Base-by-base conservation (phyloP, 2,113 vertebrate species). In the Hypocryptadius cinnamomeus region DNA sequence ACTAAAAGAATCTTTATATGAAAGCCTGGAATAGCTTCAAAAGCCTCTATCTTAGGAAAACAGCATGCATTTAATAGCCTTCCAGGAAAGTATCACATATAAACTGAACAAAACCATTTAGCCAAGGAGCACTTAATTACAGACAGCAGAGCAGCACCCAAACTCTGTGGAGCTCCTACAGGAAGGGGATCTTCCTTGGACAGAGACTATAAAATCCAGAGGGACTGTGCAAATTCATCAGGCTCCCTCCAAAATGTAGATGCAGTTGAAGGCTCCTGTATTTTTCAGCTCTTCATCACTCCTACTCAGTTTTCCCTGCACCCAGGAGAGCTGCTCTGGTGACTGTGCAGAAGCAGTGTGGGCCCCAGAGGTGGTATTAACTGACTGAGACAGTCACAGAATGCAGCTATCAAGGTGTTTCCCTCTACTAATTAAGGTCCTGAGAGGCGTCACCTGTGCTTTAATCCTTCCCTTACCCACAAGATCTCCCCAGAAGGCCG, bases 31-130 rank as follows among this genome's bases (percentile, higher is more conserved):
- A 92, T n/a, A 86, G 85, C 90, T 96, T 90, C 44, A 57, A 94
- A 92, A 71, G 59, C 80, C 64, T 97, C 59, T 92, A 57, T 85
- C 77, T 95, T 68, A 81, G 91, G 61, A 89, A 91, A 92, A 85
- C 37, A 94, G 76, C 69, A 59, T 27, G 25, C 42, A 92, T 85
- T 93, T 89, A 94, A 68, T 79, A 93, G 78, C 53, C 84, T 95
- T 91, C 64, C 87, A 95, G 94, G 90, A 90, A 95, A 95, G 51
- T 25, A 85, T 84, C 79, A 66, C 60, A 28, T 54, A 70, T 54
- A 93, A 87, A 94, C 73, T 91, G 70, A 63, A 66, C 35, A 44
- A 48, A 44, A 47, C 30, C 20, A 48, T 76, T 93, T 53, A 76
- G 54, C 59, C 76, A 89, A 94, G 72, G 45, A 89, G 87, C 68